Percentiles rank a stretch among this genome's conserved stretches.
phyloP scores from a whole-genome alignment of 2,888 invertebrate species.

The Deilephila porcellus region DNA sequence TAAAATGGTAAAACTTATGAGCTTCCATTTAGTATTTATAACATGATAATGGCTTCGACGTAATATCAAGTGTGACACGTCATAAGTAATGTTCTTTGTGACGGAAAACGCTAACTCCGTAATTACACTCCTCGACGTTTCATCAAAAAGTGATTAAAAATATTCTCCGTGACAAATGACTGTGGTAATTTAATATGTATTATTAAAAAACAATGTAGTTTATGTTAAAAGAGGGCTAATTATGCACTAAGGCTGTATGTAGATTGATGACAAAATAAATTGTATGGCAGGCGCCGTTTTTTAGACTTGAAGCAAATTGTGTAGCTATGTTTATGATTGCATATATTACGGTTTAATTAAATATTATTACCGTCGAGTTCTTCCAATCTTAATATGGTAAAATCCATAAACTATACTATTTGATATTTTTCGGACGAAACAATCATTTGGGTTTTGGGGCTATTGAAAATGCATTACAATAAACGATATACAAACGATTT shows the following conservation, averaged over 20 bases:
- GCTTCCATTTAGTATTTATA: conserved; percentile 14
- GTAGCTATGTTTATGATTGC: too few species aligned
- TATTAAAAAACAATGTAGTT: neutral
- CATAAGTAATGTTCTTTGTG: neutral
- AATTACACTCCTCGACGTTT: neutral
- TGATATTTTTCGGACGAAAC: too few species aligned
- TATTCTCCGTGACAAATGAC: neutral
- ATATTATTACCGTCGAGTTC: too few species aligned
- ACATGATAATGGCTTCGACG: conserved; percentile 4
- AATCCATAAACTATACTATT: too few species aligned
- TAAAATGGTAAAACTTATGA: conserved; percentile 14
- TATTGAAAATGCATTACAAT: too few species aligned
- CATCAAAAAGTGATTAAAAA: conserved; percentile 8
- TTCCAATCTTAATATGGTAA: too few species aligned
- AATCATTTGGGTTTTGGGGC: too few species aligned
- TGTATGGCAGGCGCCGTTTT: too few species aligned
- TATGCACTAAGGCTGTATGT: neutral
- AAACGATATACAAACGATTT: too few species aligned
- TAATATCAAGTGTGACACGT: conserved; percentile 1
- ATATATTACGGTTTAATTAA: too few species aligned
- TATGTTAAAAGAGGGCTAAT: neutral
- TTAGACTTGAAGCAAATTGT: too few species aligned
- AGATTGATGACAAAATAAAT: neutral
- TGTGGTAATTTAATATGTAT: neutral
- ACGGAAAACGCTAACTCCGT: neutral